Evolutionary conservation across 2,113 vertebrate species (phyloP).

Genomic region (Motacilla alba): DNA sequence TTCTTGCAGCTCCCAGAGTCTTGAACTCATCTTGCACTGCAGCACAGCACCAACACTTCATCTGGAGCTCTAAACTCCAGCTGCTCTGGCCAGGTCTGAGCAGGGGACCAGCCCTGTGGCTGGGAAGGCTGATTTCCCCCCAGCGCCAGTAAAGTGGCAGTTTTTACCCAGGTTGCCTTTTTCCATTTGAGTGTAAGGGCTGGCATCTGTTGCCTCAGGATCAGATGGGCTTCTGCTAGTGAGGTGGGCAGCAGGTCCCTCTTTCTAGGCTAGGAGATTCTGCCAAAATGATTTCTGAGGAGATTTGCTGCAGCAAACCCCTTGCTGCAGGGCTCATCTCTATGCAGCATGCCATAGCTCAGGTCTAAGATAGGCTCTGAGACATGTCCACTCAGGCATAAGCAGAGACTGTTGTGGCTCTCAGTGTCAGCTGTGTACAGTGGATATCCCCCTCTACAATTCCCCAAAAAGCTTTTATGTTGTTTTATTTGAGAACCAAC

Average conservation of each 20-base stretch:
- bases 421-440: not conserved
- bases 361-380: not conserved
- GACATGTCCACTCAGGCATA: accelerated
- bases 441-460: not conserved
- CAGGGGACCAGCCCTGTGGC: not conserved
- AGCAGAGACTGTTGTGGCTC: not conserved
- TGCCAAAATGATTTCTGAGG: not conserved
- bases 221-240: not conserved
- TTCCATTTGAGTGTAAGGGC: not conserved
- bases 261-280: not conserved
- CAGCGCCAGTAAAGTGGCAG: not conserved
- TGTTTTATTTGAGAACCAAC: not conserved
- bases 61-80: not conserved
- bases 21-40: not conserved
- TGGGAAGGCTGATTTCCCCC: not conserved
- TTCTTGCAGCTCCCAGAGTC: not conserved
- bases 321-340: not conserved
- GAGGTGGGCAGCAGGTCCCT: not conserved
- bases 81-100: not conserved
- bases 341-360: not conserved
- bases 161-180: not conserved
- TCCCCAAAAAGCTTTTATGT: not conserved
- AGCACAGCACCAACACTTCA: not conserved
- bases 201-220: not conserved
- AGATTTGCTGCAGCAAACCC: not conserved